Conservation (phyloP, 1,140 invertebrate species). For the Penaeus japonicus region DNA sequence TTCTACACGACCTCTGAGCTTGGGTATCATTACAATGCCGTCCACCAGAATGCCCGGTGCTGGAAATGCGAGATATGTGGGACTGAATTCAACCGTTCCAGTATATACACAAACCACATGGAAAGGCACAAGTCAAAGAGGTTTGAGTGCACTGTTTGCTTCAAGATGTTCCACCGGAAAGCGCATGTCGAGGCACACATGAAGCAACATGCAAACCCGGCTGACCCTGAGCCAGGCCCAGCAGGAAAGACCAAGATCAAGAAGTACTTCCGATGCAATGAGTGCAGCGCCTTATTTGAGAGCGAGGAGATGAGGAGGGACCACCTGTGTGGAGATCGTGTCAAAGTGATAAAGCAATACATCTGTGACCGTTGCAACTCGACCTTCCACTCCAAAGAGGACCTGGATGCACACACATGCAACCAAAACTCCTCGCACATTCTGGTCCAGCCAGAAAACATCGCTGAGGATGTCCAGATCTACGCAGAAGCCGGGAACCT, state of each 20-base stretch:
- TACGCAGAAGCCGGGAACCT: conserved; percentile 25
- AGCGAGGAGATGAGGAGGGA: conserved; percentile 9
- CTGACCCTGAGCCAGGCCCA: not conserved
- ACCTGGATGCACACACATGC: not conserved
- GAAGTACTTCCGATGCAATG: conserved; percentile 26
- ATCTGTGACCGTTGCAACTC: conserved; percentile 14
- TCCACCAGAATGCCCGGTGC: conserved; percentile 29
- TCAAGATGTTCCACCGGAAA: conserved; percentile 26
- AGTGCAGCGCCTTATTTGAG: conserved; percentile 29
- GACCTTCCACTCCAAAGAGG: conserved; percentile 19
- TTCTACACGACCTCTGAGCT: conserved; percentile 37
- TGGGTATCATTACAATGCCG: conserved; percentile 27
- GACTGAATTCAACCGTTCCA: conserved; percentile 18
- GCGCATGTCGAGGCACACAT: conserved; percentile 27
- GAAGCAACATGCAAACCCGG: not conserved
- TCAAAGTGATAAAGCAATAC: not conserved
- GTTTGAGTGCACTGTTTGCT: conserved; percentile 30
- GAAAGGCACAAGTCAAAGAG: conserved; percentile 23
- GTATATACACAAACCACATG: conserved; percentile 26
- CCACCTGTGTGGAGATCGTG: conserved; percentile 23
- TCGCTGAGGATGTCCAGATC: conserved; percentile 22
- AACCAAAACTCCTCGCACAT: conserved; percentile 8
- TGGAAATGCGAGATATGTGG: conserved; percentile 41
- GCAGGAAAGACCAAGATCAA: not conserved
- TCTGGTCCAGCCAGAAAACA: conserved; percentile 15